Percentiles rank a stretch among this genome's conserved stretches.
Evolutionary conservation across 2,888 invertebrate species (phyloP).

Genomic region (Syrphus vitripennis): DNA sequence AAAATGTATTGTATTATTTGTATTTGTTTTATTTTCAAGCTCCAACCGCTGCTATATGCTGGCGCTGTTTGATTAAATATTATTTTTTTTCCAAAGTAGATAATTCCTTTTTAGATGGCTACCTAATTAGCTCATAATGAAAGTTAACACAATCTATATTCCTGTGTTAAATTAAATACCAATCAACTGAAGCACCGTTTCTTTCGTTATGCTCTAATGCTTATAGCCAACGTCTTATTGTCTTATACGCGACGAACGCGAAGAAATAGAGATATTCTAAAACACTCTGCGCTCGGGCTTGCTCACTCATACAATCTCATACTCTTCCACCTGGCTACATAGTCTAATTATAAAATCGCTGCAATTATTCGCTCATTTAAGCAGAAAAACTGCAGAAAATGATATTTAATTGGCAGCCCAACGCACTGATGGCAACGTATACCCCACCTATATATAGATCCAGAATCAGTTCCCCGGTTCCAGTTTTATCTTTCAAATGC

Average conservation of each 20-base stretch:
- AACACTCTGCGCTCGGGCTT: too few species aligned
- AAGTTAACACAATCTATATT: conserved; percentile 67
- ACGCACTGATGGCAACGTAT: background rate
- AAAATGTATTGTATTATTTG: background rate
- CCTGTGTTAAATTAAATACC: conserved; percentile 58
- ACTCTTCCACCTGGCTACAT: conserved; percentile 52
- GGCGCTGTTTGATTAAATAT: background rate
- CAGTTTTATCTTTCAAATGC: conserved; percentile 1
- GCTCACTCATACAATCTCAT: conserved; percentile 28
- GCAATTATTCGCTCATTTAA: conserved; percentile 72
- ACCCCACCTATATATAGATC: background rate
- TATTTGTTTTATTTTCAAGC: background rate
- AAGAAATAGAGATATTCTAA: background rate
- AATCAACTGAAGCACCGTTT: conserved; percentile 59
- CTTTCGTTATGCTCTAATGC: background rate
- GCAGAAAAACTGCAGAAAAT: conserved; percentile 71
- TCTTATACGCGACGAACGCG: background rate
- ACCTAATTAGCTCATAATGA: conserved; percentile 65
- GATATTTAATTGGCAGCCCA: conserved; percentile 70
- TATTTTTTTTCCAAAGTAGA: background rate
- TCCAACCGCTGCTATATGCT: background rate
- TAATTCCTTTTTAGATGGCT: conserved; percentile 45
- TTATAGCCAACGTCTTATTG: background rate
- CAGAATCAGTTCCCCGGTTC: background rate
- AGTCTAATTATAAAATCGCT: conserved; percentile 71